Conservation (phyloP, 2,888 invertebrate genomes). For the Luperina testacea region DNA sequence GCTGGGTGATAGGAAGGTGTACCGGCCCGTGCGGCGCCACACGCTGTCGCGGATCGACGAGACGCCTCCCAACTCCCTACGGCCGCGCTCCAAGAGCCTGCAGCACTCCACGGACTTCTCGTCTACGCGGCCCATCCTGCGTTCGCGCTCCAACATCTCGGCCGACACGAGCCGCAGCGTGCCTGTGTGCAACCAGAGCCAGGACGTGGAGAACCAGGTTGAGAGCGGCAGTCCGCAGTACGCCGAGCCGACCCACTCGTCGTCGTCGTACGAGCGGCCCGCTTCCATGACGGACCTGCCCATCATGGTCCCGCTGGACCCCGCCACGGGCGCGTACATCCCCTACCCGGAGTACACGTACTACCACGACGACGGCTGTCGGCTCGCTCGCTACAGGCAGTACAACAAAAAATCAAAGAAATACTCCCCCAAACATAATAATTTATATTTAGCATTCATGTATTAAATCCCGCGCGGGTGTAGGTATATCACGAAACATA, state of each 20-base stretch:
- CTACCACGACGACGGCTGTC: constrained; percentile 80
- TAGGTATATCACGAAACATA: constrained; percentile 67
- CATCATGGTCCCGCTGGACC: constrained; percentile 83
- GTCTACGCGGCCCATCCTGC: constrained; percentile 80
- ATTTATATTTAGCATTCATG: constrained; percentile 89
- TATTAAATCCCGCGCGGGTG: constrained; percentile 83
- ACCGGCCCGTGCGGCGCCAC: constrained; percentile 81
- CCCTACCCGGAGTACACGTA: constrained; percentile 85
- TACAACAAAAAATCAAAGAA: constrained; percentile 77
- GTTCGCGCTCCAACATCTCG: constrained; percentile 86
- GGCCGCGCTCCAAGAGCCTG: constrained; percentile 79
- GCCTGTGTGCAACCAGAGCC: constrained; percentile 85
- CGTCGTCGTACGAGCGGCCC: constrained; percentile 80
- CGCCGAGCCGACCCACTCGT: constrained; percentile 81
- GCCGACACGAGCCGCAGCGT: constrained; percentile 87
- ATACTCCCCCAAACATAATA: constrained; percentile 79
- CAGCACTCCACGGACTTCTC: constrained; percentile 83
- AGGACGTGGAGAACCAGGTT: constrained; percentile 77
- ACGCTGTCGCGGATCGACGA: constrained; percentile 88
- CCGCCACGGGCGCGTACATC: constrained; percentile 81
- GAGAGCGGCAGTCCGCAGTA: constrained; percentile 84
- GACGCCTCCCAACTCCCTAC: constrained; percentile 71
- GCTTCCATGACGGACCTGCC: constrained; percentile 85
- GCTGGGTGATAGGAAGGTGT: constrained; percentile 82
- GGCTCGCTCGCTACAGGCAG: constrained; percentile 76